Evolutionary conservation across 2,888 invertebrate genomes (phyloP), one percentile per base, ranked within the genome.

Genomic region (Brachypalpus laphriformis): DNA sequence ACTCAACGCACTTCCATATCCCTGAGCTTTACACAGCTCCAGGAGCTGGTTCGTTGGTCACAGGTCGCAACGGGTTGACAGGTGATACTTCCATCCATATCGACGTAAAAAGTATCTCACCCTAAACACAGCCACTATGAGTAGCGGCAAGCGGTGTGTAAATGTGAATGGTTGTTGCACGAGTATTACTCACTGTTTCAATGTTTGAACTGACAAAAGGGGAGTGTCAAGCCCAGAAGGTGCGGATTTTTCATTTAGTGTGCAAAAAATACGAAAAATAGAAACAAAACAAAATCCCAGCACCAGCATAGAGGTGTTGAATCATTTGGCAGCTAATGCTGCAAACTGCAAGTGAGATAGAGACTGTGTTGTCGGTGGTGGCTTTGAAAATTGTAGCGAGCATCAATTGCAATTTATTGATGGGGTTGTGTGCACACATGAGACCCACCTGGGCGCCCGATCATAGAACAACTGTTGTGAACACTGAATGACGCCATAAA

Each of bases 351-450:
- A 49, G 16, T 42, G 28, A 49, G 16, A 31, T 47, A 40, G 22
- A n/a, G 47, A 42, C 25, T 65, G 6, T 9, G 59, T 51, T n/a
- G 25, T 25, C 22, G 47, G 11, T 31, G 31, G 37, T 42, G 63
- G 45, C 34, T 25, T 54, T 31, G 25, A 74, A 22, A 37, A 59
- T 25, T 63, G 71, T 47, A 49, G 61, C 49, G 68, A 71, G 63
- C 74, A 63, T 78, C 83, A 74, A 74, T 74, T 78, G 83, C 74
- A 57, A 70, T 74, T 74, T 83, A 70, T 68, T 68, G 42, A 63
- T 37, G 66, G 37, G 71, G 47, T 37, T 66, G 34, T 14, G 42
- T 61, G 57, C 40, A 54, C 56, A 65, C 51, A 59, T 14, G 6
- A 28, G 61, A 16, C 25, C 3, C 37, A 25, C 2, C 14, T 45